These are phyloP conservation scores for Patiria miniata DNA, from an alignment of 35 echinoderm and acorn worm genomes.

Conservation along the genomic window DNA sequence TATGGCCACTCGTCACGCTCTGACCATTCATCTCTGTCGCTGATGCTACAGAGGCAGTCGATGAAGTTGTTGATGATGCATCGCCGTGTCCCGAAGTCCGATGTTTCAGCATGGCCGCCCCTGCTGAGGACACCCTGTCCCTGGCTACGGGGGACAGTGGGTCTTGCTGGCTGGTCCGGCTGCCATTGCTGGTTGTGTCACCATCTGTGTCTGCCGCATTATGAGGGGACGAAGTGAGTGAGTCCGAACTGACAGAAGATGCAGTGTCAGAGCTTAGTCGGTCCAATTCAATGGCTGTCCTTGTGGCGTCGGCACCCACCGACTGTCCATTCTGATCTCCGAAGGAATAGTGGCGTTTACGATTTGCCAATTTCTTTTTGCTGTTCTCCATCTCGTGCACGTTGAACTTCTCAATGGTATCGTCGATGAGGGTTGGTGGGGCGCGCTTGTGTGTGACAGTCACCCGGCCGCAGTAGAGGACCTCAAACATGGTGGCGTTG, in stretches of 20 bases:
- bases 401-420: constrained; percentile 88
- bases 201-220: background rate
- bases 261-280: background rate
- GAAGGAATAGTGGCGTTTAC: constrained; percentile 79
- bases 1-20: constrained; percentile 43
- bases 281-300: background rate
- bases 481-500: constrained; percentile 89
- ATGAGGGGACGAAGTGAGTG: background rate
- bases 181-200: background rate
- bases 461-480: constrained; percentile 86
- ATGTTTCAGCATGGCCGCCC: background rate
- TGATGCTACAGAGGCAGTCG: background rate
- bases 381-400: constrained; percentile 69
- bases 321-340: constrained; percentile 64
- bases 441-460: constrained; percentile 88
- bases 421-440: constrained; percentile 90
- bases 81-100: background rate
- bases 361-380: constrained; percentile 30
- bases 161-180: constrained; percentile 15
- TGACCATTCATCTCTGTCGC: background rate
- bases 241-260: constrained; percentile 26
- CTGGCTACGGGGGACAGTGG: background rate
- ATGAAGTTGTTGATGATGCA: background rate
- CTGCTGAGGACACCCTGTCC: background rate
- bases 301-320: background rate